Base-by-base conservation (phyloP, 2,113 vertebrate species). In the Colaptes auratus region DNA sequence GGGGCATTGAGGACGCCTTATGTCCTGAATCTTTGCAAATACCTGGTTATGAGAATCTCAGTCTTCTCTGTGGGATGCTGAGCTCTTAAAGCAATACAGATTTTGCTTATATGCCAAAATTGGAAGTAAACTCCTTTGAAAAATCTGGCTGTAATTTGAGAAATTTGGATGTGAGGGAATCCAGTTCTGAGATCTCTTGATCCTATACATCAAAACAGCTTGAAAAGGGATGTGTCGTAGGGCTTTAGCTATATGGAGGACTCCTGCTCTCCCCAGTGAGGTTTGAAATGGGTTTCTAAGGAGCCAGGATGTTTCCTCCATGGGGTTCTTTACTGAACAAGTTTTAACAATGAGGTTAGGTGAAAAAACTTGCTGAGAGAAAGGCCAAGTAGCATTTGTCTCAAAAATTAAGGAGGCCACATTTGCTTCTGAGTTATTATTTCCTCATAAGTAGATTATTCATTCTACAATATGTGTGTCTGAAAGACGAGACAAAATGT, bases 1-100 rank as follows among this genome's bases (percentile, higher is more conserved):
- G 39, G 48, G 77, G 30, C 73, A 33, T 2, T 50, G 65, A 72
- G 60, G 27, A 24, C 17, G 36, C 63, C 72, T 74, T 83, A 39
- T 53, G 76, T 44, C 65, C 89, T 31, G 69, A 72, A 77, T 86
- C 61, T 61, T 65, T 90, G 92, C 79, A 95, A 91, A 82, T 67
- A 82, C 4, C 28, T 91, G n/a, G 27, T 76, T 90, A 56, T 91
- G 72, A 77, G 72, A 77, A 71, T 77, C 58, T 88, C 33, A 10
- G 15, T 66, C 61, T 18, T 94, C 87, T 82, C 89, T 63, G 64
- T 44, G 56, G 60, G 75, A 35, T 5, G 8, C 60, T 50, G 67
- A 96, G 72, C 60, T 88, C 53, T 64, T 88, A 64, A 80, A 92
- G 69, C 58, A 77, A 30, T 39, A 48, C 44, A 27, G 53, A 21